Percentiles rank a stretch among this genome's conserved stretches.
Conservation (phyloP, 2,888 invertebrate genomes). For the Pterostichus madidus region DNA sequence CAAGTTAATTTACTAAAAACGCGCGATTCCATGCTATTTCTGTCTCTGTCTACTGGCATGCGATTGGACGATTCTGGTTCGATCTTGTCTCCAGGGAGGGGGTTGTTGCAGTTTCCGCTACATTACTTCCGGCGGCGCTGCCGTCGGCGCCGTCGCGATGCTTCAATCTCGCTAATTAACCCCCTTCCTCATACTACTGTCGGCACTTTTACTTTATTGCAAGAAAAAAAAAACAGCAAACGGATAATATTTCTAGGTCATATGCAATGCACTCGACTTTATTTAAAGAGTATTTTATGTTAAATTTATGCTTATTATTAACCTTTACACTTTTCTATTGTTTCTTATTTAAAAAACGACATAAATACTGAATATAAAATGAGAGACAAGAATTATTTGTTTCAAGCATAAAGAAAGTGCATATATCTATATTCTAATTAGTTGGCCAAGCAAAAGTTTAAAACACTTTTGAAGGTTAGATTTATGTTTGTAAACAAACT, state of each 20-base stretch:
- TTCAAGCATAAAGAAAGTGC: too few species aligned
- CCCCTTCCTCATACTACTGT: neutral
- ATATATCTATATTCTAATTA: too few species aligned
- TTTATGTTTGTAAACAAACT: too few species aligned
- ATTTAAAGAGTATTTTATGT: neutral
- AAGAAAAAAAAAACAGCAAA: constrained; percentile 15
- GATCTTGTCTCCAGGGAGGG: constrained; percentile 38
- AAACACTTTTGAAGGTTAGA: too few species aligned
- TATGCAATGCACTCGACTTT: constrained; percentile 13
- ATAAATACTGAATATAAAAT: too few species aligned
- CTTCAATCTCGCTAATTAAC: constrained; percentile 61
- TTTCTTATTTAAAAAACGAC: too few species aligned
- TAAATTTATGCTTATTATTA: neutral
- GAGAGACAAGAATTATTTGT: too few species aligned
- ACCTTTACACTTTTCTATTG: too few species aligned
- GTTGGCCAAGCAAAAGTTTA: too few species aligned
- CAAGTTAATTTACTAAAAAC: constrained; percentile 56
- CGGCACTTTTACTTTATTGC: constrained; percentile 49
- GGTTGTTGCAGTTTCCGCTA: constrained; percentile 53
- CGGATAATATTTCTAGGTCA: constrained; percentile 35
- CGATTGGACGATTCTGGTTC: constrained; percentile 46
- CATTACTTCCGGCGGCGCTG: constrained; percentile 67
- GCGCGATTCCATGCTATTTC: neutral
- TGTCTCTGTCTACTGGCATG: constrained; percentile 1
- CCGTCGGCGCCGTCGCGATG: constrained; percentile 66